Conservation (phyloP, 2,797 vertebrate genomes). For the Nannoperca obscura region DNA sequence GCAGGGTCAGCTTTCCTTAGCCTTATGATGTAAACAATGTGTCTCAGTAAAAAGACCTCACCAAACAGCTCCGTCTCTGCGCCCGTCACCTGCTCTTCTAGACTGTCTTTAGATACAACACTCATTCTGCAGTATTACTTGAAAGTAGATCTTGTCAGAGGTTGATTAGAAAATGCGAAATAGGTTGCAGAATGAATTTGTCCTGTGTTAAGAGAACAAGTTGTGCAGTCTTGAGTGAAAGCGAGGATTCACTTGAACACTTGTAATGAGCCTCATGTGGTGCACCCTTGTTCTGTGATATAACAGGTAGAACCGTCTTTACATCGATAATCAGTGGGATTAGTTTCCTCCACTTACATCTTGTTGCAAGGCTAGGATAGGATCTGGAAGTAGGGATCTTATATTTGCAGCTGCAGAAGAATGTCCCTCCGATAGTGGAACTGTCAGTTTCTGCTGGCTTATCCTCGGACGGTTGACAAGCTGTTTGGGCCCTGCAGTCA, state of each 20-base stretch:
- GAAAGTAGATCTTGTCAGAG: conserved; percentile 4
- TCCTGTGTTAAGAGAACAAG: conserved; percentile 57
- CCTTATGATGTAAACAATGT: conserved; percentile 52
- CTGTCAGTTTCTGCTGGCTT: conserved; percentile 43
- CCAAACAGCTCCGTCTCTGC: conserved; percentile 38
- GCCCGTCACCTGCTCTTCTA: conserved; percentile 31
- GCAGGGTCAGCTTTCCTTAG: conserved; percentile 44
- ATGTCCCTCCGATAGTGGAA: conserved; percentile 23
- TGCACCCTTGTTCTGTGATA: conserved; percentile 41
- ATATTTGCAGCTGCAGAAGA: conserved; percentile 32
- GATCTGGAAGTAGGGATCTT: conserved; percentile 45
- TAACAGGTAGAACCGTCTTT: conserved; percentile 42
- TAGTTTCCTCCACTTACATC: conserved; percentile 51
- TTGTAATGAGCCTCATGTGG: conserved; percentile 45
- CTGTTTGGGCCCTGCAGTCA: conserved; percentile 32
- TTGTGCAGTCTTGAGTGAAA: conserved; percentile 33
- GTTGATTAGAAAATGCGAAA: conserved; percentile 9
- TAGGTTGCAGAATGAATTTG: conserved; percentile 32
- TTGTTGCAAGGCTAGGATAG: conserved; percentile 40
- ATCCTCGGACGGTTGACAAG: conserved; percentile 37
- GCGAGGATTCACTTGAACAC: conserved; percentile 41
- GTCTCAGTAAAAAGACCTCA: conserved; percentile 56
- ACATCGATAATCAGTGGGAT: conserved; percentile 64
- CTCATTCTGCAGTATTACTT: conserved; percentile 18
- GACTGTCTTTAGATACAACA: conserved; percentile 19